Percentiles rank a stretch among this genome's conserved stretches.
These are phyloP conservation scores for Spheniscus humboldti DNA, from an alignment of 2,797 vertebrate species.

Conservation along the genomic window DNA sequence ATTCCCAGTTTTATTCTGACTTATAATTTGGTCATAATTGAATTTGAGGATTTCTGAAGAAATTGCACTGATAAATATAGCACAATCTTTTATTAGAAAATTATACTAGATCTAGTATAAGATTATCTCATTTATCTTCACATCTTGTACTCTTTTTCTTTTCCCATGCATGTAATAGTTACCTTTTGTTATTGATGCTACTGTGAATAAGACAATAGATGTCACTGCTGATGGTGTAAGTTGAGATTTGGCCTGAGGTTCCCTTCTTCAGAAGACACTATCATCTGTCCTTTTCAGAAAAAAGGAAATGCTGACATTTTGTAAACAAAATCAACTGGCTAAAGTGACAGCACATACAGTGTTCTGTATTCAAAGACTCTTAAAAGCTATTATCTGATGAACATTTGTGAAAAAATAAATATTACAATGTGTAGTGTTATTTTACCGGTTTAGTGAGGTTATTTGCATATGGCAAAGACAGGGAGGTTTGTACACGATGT, in stretches of 20 bases:
- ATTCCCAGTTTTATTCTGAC: not conserved
- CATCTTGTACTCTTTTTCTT: not conserved
- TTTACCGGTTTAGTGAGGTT: not conserved
- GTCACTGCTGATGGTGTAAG: not conserved
- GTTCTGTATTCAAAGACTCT: slow-evolving; percentile 12
- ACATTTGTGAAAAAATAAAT: slow-evolving; percentile 39
- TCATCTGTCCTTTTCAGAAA: slow-evolving; percentile 30
- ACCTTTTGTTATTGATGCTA: not conserved
- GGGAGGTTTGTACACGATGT: slow-evolving; percentile 50
- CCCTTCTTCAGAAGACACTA: not conserved
- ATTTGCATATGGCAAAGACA: slow-evolving; percentile 43
- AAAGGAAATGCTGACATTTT: slow-evolving; percentile 29
- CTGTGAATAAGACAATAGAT: not conserved
- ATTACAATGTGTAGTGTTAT: not conserved
- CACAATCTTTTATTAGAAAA: not conserved
- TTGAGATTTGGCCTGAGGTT: not conserved
- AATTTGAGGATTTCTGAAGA: not conserved
- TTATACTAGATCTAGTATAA: not conserved
- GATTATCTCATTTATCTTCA: not conserved
- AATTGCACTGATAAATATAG: not conserved
- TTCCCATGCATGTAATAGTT: not conserved
- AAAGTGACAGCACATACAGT: not conserved
- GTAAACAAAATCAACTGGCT: slow-evolving; percentile 38
- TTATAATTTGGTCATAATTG: not conserved
- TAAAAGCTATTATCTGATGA: slow-evolving; percentile 48